Percentiles rank a stretch among this genome's conserved stretches.
phyloP scores from a whole-genome alignment of 2,113 vertebrate species.

The Tetraodon nigroviridis region DNA sequence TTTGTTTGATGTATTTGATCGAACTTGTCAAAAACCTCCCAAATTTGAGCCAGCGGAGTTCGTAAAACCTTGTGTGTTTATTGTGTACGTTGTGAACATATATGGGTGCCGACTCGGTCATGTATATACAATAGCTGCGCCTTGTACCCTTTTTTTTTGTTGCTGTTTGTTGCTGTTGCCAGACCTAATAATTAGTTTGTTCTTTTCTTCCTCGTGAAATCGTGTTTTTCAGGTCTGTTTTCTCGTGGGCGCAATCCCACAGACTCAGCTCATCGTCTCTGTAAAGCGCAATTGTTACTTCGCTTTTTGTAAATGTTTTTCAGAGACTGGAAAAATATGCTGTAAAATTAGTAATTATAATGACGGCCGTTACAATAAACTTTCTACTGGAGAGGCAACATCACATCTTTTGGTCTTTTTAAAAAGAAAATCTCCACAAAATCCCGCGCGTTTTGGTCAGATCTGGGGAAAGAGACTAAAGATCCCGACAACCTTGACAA shows the following conservation, averaged over 20 bases:
- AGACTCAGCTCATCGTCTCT: slow-evolving; percentile 77
- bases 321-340: slow-evolving; percentile 87
- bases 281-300: slow-evolving; percentile 86
- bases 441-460: no score
- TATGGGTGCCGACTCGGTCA: slow-evolving; percentile 77
- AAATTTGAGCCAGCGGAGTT: slow-evolving; percentile 84
- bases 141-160: slow-evolving; percentile 69
- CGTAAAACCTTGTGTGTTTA: slow-evolving; percentile 81
- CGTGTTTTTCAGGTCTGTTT: slow-evolving; percentile 71
- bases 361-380: slow-evolving; percentile 81
- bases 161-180: slow-evolving; percentile 63
- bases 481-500: not conserved
- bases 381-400: slow-evolving; percentile 88
- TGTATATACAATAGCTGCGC: slow-evolving; percentile 87
- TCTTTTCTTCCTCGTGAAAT: slow-evolving; percentile 68
- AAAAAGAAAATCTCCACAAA: no score
- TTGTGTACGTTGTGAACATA: slow-evolving; percentile 88
- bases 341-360: slow-evolving; percentile 54
- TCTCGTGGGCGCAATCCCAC: slow-evolving; percentile 76
- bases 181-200: slow-evolving; percentile 81
- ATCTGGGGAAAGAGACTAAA: not conserved
- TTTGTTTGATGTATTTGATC: slow-evolving; percentile 85
- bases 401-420: slow-evolving; percentile 41
- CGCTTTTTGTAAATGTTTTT: slow-evolving; percentile 87
- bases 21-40: slow-evolving; percentile 86